Base-by-base conservation (phyloP, 1,140 invertebrate genomes). In the Drosophila rufa region DNA sequence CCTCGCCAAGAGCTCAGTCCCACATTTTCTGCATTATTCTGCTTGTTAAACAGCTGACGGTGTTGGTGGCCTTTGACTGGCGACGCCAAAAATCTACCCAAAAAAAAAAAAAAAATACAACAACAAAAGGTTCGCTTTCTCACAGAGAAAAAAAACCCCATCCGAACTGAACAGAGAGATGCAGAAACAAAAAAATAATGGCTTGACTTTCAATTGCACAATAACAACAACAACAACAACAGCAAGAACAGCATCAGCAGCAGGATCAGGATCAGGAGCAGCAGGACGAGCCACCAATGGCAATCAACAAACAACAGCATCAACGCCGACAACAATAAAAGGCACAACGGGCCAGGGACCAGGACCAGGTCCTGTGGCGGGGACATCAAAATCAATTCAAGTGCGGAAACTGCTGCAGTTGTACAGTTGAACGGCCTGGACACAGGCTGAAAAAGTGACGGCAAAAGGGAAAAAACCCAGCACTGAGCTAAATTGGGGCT, bases 181-280 rank as follows among this genome's bases (percentile, higher is more conserved):
- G 48, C 62, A 45, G 53, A 57, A 67, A 61, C 66, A 75, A 65
- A 69, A 68, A 80, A 68, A 78, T 68, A 80, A 83, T 89, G 80
- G 77, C 84, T 84, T 89, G 80, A 87, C 80, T 87, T 89, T 89
- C 83, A 89, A 87, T 83, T 83, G 83, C 82, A 85, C 82, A 85
- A 78, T 58, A 61, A 74, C 75, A 73, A 53, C 30, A 73, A 33
- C 22, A 58, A 53, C 43, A 53, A 33, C 36, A 50, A 43, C 5
- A 71, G 50, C 1, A 62, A 15, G 19, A 38, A 19, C 22, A 45
- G 58, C 9, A 33, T 33, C 30, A 51, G 19, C 3, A 62, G 45
- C 36, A 48, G 40, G 15, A 48, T 42, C 59, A 45, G 56, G 27
- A 76, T 38, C 33, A 48, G 56, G 11, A 60, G 22, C 45, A 65